These are phyloP conservation scores for Oedothorax gibbosus DNA, from an alignment of 1,140 invertebrate species.

Conservation along the genomic window DNA sequence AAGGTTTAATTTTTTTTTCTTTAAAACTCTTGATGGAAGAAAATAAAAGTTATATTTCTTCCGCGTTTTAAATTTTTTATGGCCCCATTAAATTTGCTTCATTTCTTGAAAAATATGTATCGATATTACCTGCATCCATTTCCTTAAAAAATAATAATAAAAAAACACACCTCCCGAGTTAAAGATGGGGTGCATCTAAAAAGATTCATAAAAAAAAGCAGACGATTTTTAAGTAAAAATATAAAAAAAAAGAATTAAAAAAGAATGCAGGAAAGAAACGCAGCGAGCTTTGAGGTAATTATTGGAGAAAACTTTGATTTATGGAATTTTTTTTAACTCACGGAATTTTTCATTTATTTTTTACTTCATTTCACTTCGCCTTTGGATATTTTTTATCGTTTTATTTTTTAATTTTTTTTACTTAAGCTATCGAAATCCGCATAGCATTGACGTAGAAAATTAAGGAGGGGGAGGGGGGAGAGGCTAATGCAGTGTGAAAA, in stretches of 20 bases:
- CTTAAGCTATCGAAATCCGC: conserved; percentile 49
- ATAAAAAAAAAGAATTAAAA: neutral
- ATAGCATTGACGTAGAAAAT: conserved; percentile 49
- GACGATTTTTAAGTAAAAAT: neutral
- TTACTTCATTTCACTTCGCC: neutral
- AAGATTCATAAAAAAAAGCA: neutral
- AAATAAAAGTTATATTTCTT: no score
- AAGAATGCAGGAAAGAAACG: conserved; percentile 17
- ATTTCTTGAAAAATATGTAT: no score
- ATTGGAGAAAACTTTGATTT: conserved; percentile 58
- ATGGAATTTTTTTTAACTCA: conserved; percentile 56
- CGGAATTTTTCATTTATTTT: conserved; percentile 28
- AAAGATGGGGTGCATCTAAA: neutral
- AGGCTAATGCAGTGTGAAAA: conserved; percentile 57
- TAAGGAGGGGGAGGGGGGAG: conserved; percentile 14
- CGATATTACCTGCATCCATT: no score
- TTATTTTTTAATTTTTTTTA: conserved; percentile 13
- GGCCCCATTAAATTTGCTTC: no score
- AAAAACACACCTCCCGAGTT: neutral
- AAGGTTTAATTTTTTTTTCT: no score
- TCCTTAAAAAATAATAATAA: neutral
- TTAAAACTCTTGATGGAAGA: no score
- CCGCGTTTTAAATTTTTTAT: no score
- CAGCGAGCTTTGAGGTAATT: conserved; percentile 58
- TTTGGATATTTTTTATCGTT: neutral